phyloP scores from a whole-genome alignment of 2,113 vertebrate genomes.

The Eolophus roseicapilla region DNA sequence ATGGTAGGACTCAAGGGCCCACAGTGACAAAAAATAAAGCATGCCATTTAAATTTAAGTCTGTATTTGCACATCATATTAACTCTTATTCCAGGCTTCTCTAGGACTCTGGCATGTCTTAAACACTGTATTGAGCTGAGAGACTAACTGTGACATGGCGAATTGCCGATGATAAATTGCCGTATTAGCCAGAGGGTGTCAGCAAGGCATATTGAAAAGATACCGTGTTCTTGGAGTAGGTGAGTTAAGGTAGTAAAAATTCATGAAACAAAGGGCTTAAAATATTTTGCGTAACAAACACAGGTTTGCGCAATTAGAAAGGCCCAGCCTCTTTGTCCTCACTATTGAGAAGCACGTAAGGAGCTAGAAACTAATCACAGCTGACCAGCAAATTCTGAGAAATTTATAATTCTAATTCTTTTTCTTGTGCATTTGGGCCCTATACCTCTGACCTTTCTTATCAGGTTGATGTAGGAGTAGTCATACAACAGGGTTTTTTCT shows the following conservation, averaged over 20 bases:
- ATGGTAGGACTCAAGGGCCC: neutral
- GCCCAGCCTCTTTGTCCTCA: neutral
- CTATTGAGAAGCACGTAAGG: neutral
- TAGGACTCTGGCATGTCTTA: neutral
- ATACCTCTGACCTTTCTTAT: neutral
- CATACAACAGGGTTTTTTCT: neutral
- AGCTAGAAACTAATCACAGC: neutral
- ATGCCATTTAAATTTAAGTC: neutral
- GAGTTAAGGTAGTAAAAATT: neutral
- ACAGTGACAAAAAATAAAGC: neutral
- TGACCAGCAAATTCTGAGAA: neutral
- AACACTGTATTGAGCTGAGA: neutral
- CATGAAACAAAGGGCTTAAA: neutral
- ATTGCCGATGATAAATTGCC: neutral
- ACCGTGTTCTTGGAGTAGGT: neutral
- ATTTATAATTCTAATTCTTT: neutral
- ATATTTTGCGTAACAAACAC: neutral
- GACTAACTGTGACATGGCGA: neutral
- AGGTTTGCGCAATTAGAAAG: neutral
- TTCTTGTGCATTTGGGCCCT: neutral
- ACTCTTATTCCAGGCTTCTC: neutral
- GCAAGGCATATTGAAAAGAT: neutral
- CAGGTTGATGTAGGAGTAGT: neutral
- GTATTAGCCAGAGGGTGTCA: neutral
- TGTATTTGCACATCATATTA: neutral